Evolutionary conservation across 2,888 invertebrate genomes (phyloP).

Genomic region (Coenonympha glycerion): DNA sequence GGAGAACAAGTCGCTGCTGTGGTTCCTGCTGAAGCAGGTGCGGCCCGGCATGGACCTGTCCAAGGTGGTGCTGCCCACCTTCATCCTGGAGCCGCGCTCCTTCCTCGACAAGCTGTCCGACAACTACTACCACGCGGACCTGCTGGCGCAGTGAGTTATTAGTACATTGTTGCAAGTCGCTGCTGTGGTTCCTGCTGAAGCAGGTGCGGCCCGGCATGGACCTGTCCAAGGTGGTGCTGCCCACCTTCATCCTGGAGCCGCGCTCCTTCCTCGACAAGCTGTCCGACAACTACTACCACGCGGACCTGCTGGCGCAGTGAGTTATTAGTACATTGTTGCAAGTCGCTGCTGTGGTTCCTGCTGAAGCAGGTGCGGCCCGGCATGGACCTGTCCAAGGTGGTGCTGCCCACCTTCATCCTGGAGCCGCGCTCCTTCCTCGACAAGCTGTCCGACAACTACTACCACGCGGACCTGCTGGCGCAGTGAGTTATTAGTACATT

Average conservation of each 20-base stretch:
- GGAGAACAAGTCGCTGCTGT: constrained; percentile 95
- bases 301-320: constrained; percentile 89
- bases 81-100: constrained; percentile 94
- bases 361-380: constrained; percentile 96
- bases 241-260: constrained; percentile 95
- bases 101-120: constrained; percentile 95
- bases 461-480: constrained; percentile 91
- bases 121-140: constrained; percentile 95
- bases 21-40: constrained; percentile 96
- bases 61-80: constrained; percentile 93
- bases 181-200: constrained; percentile 95
- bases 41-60: constrained; percentile 97
- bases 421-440: constrained; percentile 96
- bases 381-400: constrained; percentile 89
- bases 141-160: constrained; percentile 85
- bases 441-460: constrained; percentile 94
- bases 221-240: constrained; percentile 91
- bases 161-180: constrained; percentile 77
- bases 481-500: constrained; percentile 72
- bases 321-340: constrained; percentile 44
- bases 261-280: constrained; percentile 95
- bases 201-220: constrained; percentile 97
- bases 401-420: constrained; percentile 94
- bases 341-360: constrained; percentile 94
- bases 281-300: constrained; percentile 95